phyloP scores from a whole-genome alignment of 2,888 invertebrate species.

The Brachypalpus laphriformis region DNA sequence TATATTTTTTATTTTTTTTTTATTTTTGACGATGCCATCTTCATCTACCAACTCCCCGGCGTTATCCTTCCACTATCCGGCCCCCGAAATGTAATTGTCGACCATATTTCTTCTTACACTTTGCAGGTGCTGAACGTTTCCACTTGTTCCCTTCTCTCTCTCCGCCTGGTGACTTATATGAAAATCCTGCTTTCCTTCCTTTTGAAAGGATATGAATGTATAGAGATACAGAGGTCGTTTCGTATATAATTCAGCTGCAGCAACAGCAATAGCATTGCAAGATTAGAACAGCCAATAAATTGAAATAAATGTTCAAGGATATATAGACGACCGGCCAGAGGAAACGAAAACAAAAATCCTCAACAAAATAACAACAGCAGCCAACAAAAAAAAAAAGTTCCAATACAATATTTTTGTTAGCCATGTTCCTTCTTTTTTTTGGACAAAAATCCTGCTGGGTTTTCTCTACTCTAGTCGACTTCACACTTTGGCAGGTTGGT shows the following conservation, averaged over 20 bases:
- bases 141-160: not conserved
- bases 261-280: slow-evolving; percentile 56
- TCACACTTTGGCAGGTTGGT: slow-evolving; percentile 56
- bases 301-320: slow-evolving; percentile 73
- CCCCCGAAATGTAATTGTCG: slow-evolving; percentile 65
- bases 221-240: not conserved
- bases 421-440: slow-evolving; percentile 4
- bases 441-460: slow-evolving; percentile 54
- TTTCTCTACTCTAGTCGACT: slow-evolving; percentile 55
- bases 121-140: slow-evolving; percentile 72
- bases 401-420: slow-evolving; percentile 60
- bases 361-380: slow-evolving; percentile 28
- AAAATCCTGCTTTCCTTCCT: slow-evolving; percentile 45
- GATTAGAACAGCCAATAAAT: slow-evolving; percentile 74
- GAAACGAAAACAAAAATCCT: slow-evolving; percentile 14
- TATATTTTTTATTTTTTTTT: not conserved
- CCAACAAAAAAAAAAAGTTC: slow-evolving; percentile 30
- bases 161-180: slow-evolving; percentile 36
- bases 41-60: not conserved
- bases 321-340: slow-evolving; percentile 11
- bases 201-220: slow-evolving; percentile 52
- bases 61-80: slow-evolving; percentile 38
- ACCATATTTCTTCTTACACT: slow-evolving; percentile 73
- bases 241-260: slow-evolving; percentile 47
- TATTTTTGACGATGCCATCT: slow-evolving; percentile 10